phyloP scores from a whole-genome alignment of 2,797 vertebrate genomes.

The Myotis pilosus region DNA sequence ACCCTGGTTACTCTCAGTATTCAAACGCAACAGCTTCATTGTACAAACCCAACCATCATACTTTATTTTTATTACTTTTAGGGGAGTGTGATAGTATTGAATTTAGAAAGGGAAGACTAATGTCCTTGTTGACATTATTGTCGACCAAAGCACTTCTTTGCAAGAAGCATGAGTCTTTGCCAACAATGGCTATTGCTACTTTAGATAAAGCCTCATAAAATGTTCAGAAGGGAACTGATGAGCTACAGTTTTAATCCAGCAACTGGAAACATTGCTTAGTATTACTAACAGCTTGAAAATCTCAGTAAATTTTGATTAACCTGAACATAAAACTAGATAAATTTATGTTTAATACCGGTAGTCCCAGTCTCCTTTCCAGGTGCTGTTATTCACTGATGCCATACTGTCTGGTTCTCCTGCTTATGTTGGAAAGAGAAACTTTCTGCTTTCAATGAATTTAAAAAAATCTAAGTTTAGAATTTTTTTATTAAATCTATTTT shows the following conservation, averaged over 20 bases:
- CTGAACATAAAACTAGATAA: not conserved
- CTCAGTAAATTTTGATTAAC: not conserved
- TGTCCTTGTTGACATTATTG: slow-evolving; percentile 31
- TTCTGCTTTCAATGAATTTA: not conserved
- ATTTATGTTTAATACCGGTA: not conserved
- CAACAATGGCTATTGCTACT: slow-evolving; percentile 18
- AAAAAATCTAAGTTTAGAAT: not conserved
- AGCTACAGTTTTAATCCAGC: slow-evolving; percentile 16
- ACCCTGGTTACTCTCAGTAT: slow-evolving; percentile 71
- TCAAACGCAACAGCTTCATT: slow-evolving; percentile 65
- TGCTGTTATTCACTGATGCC: not conserved
- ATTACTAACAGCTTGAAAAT: not conserved
- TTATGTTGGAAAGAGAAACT: not conserved
- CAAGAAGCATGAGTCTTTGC: not conserved
- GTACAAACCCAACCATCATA: slow-evolving; percentile 61
- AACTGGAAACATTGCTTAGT: not conserved
- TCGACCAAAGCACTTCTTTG: slow-evolving; percentile 70
- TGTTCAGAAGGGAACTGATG: slow-evolving; percentile 37
- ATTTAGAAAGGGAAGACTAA: slow-evolving; percentile 72
- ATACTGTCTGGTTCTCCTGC: not conserved
- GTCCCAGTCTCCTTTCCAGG: slow-evolving; percentile 9
- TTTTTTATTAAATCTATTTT: not conserved
- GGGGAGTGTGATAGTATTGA: slow-evolving; percentile 42
- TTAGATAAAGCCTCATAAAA: slow-evolving; percentile 38
- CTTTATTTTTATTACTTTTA: slow-evolving; percentile 74